These are phyloP conservation scores for Montipora sp. DNA, from an alignment of 64 coral and sea anemone genomes.

Conservation along the genomic window DNA sequence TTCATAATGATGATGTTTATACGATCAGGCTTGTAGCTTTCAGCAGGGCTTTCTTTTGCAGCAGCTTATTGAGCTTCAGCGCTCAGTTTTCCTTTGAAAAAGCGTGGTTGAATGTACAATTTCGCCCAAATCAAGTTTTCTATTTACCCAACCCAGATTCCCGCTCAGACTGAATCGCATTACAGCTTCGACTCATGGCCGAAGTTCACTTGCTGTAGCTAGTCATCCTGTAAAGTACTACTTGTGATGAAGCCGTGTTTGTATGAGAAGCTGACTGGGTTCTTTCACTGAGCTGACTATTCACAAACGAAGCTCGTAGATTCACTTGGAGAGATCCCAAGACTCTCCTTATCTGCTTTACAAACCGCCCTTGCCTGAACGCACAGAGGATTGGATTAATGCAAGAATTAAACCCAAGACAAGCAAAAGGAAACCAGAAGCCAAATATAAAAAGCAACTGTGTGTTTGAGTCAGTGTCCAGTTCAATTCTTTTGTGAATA, in stretches of 20 bases:
- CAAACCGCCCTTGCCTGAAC: constrained; percentile 54
- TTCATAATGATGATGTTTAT: too few species aligned
- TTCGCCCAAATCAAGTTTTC: too few species aligned
- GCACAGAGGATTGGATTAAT: constrained; percentile 68
- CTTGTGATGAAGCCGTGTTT: neutral
- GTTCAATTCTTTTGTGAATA: constrained; percentile 26
- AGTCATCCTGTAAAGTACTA: constrained; percentile 13
- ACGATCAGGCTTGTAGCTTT: too few species aligned
- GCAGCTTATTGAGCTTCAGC: too few species aligned
- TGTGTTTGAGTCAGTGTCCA: neutral
- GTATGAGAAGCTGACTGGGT: neutral
- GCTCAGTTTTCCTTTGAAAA: too few species aligned
- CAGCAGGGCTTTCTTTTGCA: too few species aligned
- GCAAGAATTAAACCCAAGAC: constrained; percentile 58
- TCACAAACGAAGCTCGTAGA: neutral
- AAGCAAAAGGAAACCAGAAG: constrained; percentile 44
- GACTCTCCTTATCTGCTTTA: constrained; percentile 11
- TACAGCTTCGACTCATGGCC: too few species aligned
- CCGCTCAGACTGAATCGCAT: too few species aligned
- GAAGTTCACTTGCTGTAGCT: neutral
- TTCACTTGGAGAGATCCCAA: neutral
- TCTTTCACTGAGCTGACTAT: neutral
- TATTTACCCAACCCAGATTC: too few species aligned
- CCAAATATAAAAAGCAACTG: constrained; percentile 14
- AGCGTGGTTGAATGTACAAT: too few species aligned